Percentiles rank a stretch among this genome's conserved stretches.
phyloP scores from a whole-genome alignment of 2,888 invertebrate genomes.

The Clostera curtula region DNA sequence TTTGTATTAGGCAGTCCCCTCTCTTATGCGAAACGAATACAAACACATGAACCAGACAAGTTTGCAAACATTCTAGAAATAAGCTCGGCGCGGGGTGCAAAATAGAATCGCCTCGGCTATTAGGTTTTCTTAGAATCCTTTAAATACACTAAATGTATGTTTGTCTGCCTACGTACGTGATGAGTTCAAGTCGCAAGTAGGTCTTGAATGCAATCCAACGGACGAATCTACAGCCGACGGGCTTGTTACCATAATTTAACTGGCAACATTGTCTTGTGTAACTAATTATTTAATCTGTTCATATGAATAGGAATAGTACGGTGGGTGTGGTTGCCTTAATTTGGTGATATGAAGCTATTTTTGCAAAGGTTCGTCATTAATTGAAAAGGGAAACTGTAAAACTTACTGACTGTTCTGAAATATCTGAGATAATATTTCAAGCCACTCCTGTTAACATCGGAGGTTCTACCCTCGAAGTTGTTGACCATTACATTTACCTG shows the following conservation, averaged over 20 bases:
- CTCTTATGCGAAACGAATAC: constrained; percentile 17
- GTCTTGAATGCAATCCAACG: constrained; percentile 41
- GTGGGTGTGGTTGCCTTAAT: no score
- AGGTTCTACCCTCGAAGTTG: no score
- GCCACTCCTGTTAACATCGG: no score
- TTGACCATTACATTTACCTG: no score
- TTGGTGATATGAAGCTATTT: no score
- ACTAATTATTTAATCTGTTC: constrained; percentile 29
- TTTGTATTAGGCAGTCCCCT: no score
- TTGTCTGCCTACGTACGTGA: constrained; percentile 22
- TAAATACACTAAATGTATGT: constrained; percentile 44
- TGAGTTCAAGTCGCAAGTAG: constrained; percentile 30
- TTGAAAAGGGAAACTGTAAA: no score
- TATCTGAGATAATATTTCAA: no score
- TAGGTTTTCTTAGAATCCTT: constrained; percentile 35
- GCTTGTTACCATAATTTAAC: constrained; percentile 20
- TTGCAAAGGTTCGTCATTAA: no score
- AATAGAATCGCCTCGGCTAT: constrained; percentile 6
- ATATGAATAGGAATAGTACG: no score
- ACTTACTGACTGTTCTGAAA: no score
- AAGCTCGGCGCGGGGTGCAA: constrained; percentile 12
- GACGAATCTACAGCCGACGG: constrained; percentile 27
- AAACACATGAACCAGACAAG: constrained; percentile 19
- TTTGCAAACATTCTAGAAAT: constrained; percentile 28
- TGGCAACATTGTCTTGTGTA: constrained; percentile 21